These are phyloP conservation scores for Acleris emargana DNA, from an alignment of 2,888 invertebrate species.

Conservation along the genomic window DNA sequence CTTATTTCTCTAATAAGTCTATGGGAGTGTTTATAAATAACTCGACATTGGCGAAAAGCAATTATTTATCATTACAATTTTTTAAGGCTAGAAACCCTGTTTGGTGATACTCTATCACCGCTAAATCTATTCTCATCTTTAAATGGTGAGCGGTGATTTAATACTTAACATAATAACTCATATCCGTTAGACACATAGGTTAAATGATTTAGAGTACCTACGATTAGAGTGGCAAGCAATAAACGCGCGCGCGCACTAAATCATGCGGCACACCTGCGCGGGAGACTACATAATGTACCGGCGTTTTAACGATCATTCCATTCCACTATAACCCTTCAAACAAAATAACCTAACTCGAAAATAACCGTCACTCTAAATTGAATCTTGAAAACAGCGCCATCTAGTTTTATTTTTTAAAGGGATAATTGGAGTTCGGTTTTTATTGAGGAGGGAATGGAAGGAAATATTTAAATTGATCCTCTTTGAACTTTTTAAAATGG, in stretches of 20 bases:
- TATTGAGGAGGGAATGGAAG: not conserved
- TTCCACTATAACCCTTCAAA: not conserved
- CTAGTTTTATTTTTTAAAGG: not conserved
- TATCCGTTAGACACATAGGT: not conserved
- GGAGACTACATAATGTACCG: constrained; percentile 1
- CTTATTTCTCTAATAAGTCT: too few relatives aligned
- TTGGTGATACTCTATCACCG: too few relatives aligned
- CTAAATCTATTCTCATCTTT: too few relatives aligned
- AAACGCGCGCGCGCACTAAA: constrained; percentile 17
- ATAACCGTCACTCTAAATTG: not conserved
- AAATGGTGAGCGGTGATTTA: too few relatives aligned
- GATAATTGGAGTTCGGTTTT: not conserved
- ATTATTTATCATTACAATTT: too few relatives aligned
- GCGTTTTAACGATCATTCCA: constrained; percentile 1
- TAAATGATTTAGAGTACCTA: constrained; percentile 5
- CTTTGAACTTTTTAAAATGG: constrained; percentile 30
- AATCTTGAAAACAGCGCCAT: not conserved
- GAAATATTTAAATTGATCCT: constrained; percentile 18
- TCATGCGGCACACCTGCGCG: constrained; percentile 33
- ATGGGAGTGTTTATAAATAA: too few relatives aligned
- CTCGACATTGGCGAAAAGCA: too few relatives aligned
- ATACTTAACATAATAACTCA: too few relatives aligned
- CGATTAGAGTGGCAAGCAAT: constrained; percentile 24
- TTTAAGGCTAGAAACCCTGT: too few relatives aligned
- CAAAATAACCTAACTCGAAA: not conserved